Base-by-base conservation (phyloP, 2,797 vertebrate genomes). In the Pyrocephalus nanus region DNA sequence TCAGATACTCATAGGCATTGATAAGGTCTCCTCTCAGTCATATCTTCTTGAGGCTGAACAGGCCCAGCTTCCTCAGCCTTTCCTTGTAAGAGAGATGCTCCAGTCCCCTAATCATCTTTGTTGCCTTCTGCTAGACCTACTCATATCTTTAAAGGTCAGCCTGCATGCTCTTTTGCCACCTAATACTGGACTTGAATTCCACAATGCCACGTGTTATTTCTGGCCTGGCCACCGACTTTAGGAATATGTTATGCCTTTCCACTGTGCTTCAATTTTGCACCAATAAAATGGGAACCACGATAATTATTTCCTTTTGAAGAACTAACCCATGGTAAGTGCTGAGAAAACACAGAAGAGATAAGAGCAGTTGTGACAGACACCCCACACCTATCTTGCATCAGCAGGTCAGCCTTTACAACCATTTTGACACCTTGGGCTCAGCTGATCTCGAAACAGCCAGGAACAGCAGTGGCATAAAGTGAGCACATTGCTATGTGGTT, bases 401-500 rank as follows among this genome's bases (percentile, higher is more conserved):
- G 19, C 36, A 54, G 26, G 47, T 69, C 36, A 55, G 9, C 12
- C 12, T 43, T 58, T 18, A 55, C 7, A 27, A 30, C 7, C 36
- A 51, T 16, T 29, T 51, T 51, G 47, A 61, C 17, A 34, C 12
- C n/a, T 51, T 27, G 22, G 43, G 30, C 55, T 76, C 54, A 64
- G 34, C 29, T 36, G 50, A 50, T 50, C 34, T 50, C 25, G 22
- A 53, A 80, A 72, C 17, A 64, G 17, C 26, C 69, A 69, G 34
- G 20, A 88, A 42, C 32, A 43, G 22, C 4, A 3, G 20, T 1
- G 2, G 45, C 47, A 36, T 53, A 11, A 69, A n/a, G 7, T 1
- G 1, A 17, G 27, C 14, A 3, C 43, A 67, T 6, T 12, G 19
- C 19, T 62, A 8, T 1, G 3, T n/a, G 14, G 6, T 38, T 32